phyloP scores from a whole-genome alignment of 2,888 invertebrate genomes.

The Galeruca laticollis region DNA sequence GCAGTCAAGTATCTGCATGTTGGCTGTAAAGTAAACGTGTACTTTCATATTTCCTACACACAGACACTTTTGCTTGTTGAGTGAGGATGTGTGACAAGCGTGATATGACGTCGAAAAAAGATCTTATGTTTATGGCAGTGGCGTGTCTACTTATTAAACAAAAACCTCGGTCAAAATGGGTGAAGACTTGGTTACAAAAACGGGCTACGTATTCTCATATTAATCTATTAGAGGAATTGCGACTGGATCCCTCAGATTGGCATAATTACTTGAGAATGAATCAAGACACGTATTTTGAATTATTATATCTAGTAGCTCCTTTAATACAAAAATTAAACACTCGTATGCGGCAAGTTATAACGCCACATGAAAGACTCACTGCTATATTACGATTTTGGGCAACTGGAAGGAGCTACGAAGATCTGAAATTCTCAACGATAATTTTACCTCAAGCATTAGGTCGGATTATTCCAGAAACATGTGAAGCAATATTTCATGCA shows the following conservation, averaged over 20 bases:
- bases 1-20: not conserved
- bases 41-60: no score
- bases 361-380: conserved; percentile 51
- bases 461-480: conserved; percentile 43
- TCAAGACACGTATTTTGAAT: no score
- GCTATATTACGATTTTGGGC: no score
- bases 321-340: conserved; percentile 47
- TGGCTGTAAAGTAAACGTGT: conserved; percentile 8
- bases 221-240: no score
- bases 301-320: no score
- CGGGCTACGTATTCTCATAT: no score
- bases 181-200: no score
- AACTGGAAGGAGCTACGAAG: conserved; percentile 52
- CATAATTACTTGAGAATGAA: no score
- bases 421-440: conserved; percentile 45
- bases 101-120: not conserved
- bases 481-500: conserved; percentile 17
- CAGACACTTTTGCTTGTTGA: no score
- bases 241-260: no score
- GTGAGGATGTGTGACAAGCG: conserved; percentile 8
- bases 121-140: conserved; percentile 10
- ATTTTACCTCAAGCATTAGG: conserved; percentile 48
- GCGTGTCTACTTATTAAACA: conserved; percentile 8
- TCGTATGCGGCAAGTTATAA: conserved; percentile 48
- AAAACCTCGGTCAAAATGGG: no score